These are phyloP conservation scores for Drymodes brunneopygia DNA, from an alignment of 2,113 vertebrate genomes.

Conservation along the genomic window DNA sequence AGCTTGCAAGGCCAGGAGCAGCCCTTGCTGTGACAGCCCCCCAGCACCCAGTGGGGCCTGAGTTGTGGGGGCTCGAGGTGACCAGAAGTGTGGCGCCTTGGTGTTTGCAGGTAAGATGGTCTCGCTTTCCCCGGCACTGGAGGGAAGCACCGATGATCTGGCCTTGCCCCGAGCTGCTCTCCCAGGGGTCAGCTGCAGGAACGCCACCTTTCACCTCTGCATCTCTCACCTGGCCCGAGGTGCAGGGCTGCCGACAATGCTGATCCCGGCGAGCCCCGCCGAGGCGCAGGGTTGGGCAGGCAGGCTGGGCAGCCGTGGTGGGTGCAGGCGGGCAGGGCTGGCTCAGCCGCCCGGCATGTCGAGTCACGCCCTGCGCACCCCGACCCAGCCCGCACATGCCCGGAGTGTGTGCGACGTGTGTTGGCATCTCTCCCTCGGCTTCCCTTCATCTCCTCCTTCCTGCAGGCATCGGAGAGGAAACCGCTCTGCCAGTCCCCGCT, in stretches of 20 bases:
- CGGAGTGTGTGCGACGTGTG: neutral
- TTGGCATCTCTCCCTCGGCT: neutral
- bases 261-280: fast-evolving
- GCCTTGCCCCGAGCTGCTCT: neutral
- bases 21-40: neutral
- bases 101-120: neutral
- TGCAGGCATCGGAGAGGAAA: neutral
- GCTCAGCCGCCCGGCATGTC: neutral
- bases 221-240: neutral
- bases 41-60: neutral
- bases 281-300: neutral
- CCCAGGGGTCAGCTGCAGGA: neutral
- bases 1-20: neutral
- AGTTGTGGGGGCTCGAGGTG: neutral
- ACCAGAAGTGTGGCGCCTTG: neutral
- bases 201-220: neutral
- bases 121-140: fast-evolving
- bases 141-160: neutral
- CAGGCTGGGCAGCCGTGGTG: neutral
- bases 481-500: neutral
- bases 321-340: neutral
- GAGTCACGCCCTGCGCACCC: neutral
- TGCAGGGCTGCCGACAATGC: fast-evolving
- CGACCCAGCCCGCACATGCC: neutral
- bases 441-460: neutral